These are phyloP conservation scores for Pterobdella sp. DNA, from an alignment of 2,888 invertebrate genomes.

Conservation along the genomic window DNA sequence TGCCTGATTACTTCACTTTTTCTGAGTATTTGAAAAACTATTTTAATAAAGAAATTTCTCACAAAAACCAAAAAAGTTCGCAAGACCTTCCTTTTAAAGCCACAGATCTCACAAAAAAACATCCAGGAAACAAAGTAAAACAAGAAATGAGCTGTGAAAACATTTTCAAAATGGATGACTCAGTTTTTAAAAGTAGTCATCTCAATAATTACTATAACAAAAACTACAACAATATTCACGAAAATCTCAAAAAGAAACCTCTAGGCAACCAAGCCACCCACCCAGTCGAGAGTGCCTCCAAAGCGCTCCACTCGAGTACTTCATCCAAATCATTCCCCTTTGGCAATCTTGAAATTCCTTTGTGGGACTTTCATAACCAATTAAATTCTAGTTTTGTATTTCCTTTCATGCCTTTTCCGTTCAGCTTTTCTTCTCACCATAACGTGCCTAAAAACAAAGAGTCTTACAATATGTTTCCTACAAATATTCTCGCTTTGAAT, in stretches of 20 bases:
- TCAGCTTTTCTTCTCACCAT: not conserved
- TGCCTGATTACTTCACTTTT: not conserved
- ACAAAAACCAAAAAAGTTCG: too few species aligned
- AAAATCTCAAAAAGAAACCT: not conserved
- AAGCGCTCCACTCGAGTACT: not conserved
- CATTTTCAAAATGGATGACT: not conserved
- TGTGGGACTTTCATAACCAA: not conserved
- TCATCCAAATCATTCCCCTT: not conserved
- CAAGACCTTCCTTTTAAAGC: not conserved
- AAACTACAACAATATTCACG: not conserved
- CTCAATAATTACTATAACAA: not conserved
- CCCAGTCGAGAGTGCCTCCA: not conserved
- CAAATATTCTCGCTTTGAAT: slow-evolving; percentile 4
- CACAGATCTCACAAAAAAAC: not conserved
- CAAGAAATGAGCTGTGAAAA: not conserved
- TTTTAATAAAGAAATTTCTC: not conserved
- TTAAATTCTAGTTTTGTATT: not conserved
- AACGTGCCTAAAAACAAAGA: not conserved
- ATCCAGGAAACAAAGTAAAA: not conserved
- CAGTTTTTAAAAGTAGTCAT: not conserved
- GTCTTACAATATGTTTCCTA: not conserved
- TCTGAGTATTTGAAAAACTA: not conserved
- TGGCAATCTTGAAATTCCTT: not conserved
- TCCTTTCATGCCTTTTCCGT: slow-evolving; percentile 7
- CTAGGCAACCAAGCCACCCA: not conserved